Percentiles rank a stretch among this genome's conserved stretches.
Conservation (phyloP, 2,113 vertebrate genomes). For the Meriones unguiculatus region DNA sequence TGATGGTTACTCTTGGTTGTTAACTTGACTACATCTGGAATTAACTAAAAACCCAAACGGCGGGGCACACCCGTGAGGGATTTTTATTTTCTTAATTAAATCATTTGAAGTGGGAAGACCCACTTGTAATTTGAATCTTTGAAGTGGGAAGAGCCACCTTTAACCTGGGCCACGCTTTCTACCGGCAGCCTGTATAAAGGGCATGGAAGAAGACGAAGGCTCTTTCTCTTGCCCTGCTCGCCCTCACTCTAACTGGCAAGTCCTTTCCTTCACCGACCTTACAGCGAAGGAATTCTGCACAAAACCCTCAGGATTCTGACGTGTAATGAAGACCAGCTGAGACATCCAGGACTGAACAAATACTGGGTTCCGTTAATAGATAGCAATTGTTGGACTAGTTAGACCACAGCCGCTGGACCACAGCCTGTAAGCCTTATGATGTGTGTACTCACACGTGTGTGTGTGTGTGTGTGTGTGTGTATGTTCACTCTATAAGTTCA, state of each 20-base stretch:
- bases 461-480: too few relatives aligned
- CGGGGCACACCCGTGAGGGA: not conserved
- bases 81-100: not conserved
- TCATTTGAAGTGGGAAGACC: not conserved
- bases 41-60: not conserved
- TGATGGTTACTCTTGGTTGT: not conserved
- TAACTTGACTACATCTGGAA: not conserved
- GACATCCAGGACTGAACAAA: not conserved
- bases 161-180: not conserved
- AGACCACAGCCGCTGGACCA: not conserved
- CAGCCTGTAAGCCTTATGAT: not conserved
- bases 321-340: not conserved
- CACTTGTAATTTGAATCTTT: not conserved
- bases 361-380: not conserved
- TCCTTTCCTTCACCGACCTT: not conserved
- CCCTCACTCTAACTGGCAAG: too few relatives aligned
- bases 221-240: not conserved
- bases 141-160: not conserved
- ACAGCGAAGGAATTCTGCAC: too few relatives aligned
- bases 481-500: not conserved
- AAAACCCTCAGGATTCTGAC: not conserved
- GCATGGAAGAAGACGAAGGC: not conserved
- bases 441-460: too few relatives aligned
- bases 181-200: not conserved
- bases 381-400: not conserved